Conservation (phyloP, 2,797 vertebrate genomes). For the Delichon dasypus region DNA sequence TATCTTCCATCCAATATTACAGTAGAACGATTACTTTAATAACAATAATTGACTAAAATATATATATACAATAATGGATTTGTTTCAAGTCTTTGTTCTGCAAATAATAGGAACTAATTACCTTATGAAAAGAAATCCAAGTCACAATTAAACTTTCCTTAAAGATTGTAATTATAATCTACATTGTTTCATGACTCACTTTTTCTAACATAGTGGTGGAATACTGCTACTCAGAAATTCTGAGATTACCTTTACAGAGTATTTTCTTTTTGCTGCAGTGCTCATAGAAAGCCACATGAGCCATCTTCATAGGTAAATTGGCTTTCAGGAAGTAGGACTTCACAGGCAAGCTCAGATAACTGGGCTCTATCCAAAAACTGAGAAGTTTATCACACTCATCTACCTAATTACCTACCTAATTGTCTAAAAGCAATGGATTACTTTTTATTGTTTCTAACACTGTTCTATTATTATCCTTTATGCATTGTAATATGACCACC, state of each 20-base stretch:
- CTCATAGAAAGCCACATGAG: neutral
- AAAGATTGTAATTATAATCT: slow-evolving; percentile 16
- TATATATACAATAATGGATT: neutral
- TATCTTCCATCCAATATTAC: neutral
- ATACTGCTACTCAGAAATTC: neutral
- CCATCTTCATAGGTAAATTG: neutral
- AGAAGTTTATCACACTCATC: neutral
- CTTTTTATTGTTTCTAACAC: neutral
- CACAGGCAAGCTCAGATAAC: neutral
- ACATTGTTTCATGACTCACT: neutral
- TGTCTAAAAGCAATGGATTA: neutral
- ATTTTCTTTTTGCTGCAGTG: neutral
- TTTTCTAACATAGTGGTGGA: neutral
- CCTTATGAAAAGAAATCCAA: neutral
- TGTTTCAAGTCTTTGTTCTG: slow-evolving; percentile 36
- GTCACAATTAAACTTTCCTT: neutral
- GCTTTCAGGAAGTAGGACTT: neutral
- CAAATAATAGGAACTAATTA: slow-evolving; percentile 28
- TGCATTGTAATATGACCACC: neutral
- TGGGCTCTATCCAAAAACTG: neutral
- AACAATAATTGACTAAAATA: neutral
- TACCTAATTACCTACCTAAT: neutral
- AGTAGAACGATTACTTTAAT: neutral
- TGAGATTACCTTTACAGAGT: neutral
- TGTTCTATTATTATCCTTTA: neutral